Base-by-base conservation (phyloP, 1,140 invertebrate genomes). In the Asobara japonica region DNA sequence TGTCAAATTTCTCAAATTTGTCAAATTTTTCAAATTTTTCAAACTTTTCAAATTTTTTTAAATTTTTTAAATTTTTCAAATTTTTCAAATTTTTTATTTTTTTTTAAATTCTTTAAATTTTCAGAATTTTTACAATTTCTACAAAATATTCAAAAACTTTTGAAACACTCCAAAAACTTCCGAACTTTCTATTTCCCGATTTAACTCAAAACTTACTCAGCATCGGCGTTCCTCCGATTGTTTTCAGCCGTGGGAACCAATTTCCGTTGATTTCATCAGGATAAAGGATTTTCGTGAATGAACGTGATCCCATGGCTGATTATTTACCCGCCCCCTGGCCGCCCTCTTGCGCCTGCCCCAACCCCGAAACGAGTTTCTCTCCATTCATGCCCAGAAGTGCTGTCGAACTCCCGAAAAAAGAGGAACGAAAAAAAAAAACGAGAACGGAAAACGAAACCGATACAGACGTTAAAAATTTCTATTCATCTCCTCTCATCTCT, bases 261-360 rank as follows among this genome's bases (percentile, higher is more conserved):
- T 56, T 25, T 56, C 25, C 22, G 51, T 56, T 56, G 51, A 56
- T 56, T 56, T 56, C 22, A 56, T 56, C 51, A 22, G 25, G 51
- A 56, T 56, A 56, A 56, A 56, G 51, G 51, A 56, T 56, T 56
- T 56, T 56, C 51, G 51, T 56, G 51, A 56, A 56, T 56, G 51
- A 56, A 56, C 51, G 20, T 56, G 51, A 56, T 56, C 51, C 51
- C 51, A 56, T 22, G 51, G 51, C 51, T 56, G 51, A 56, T 56
- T 56, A 56, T 56, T 27, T 56, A 56, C 51, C 22, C 51, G 11
- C 51, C 22, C 51, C 22, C 51, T 27, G 18, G 7, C 22, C 4
- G 18, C 20, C 22, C 22, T 16, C n/a, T 45, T 18, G 13, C 51
- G 18, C 51, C 51, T 56, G n/a, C n/a, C n/a, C n/a, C n/a, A n/a